Evolutionary conservation across 2,888 invertebrate genomes (phyloP).

Genomic region (Tiliacea citrago): DNA sequence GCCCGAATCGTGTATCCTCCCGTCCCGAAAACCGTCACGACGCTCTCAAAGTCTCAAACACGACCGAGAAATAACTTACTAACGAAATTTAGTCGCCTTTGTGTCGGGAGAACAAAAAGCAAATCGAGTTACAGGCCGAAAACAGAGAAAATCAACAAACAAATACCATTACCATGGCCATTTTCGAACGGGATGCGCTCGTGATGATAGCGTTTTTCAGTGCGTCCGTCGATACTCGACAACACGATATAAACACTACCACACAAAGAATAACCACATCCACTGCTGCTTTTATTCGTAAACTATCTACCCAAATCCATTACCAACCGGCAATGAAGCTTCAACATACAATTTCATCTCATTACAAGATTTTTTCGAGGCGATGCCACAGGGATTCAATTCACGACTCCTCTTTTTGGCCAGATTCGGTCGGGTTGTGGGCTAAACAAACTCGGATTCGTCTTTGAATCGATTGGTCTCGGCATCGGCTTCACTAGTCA

Average conservation of each 20-base stretch:
- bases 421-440: constrained; percentile 80
- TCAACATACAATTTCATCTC: background rate
- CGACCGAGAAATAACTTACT: constrained; percentile 78
- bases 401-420: constrained; percentile 87
- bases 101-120: constrained; percentile 85
- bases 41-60: constrained; percentile 77
- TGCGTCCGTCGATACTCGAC: constrained; percentile 58
- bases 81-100: constrained; percentile 89
- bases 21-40: constrained; percentile 79
- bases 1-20: constrained; percentile 78
- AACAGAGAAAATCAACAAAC: constrained; percentile 90
- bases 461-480: constrained; percentile 86
- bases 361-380: constrained; percentile 19
- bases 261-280: constrained; percentile 19
- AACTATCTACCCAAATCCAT: accelerated
- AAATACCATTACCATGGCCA: constrained; percentile 89
- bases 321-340: constrained; percentile 66
- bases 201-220: constrained; percentile 88
- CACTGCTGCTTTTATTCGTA: constrained; percentile 66
- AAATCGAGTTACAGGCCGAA: constrained; percentile 89
- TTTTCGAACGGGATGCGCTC: constrained; percentile 87
- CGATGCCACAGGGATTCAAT: constrained; percentile 80
- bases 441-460: constrained; percentile 87
- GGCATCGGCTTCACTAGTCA: constrained; percentile 66
- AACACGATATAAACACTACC: constrained; percentile 18